Conservation (phyloP, 2,113 vertebrate genomes). For the Alethe diademata region DNA sequence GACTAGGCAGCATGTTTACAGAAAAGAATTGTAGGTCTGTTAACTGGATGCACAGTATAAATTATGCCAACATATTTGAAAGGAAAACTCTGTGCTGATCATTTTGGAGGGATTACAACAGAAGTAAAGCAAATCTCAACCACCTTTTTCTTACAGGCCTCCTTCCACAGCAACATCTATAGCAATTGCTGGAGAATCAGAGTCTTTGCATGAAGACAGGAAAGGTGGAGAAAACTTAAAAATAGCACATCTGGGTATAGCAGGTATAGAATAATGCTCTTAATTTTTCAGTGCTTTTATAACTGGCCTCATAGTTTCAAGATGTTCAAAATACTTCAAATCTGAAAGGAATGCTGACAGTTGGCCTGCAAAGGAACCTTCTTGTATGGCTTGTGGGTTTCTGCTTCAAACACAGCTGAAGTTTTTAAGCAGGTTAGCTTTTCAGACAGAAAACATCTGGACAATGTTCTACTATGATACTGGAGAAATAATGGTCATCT, state of each 20-base stretch:
- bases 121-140: background rate
- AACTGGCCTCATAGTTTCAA: background rate
- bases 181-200: slow-evolving; percentile 79
- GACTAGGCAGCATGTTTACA: background rate
- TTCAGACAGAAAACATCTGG: background rate
- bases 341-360: background rate
- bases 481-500: background rate
- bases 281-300: background rate
- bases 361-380: background rate
- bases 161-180: slow-evolving; percentile 90
- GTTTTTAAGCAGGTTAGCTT: background rate
- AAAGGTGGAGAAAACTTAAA: slow-evolving; percentile 85
- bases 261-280: slow-evolving; percentile 58
- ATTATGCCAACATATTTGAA: background rate
- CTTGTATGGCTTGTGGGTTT: background rate
- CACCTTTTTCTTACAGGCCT: slow-evolving; percentile 74
- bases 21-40: background rate
- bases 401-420: background rate
- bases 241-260: slow-evolving; percentile 70
- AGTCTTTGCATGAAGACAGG: slow-evolving; percentile 85
- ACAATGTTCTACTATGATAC: background rate
- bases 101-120: background rate
- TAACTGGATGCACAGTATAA: background rate
- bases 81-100: background rate
- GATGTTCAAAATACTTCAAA: background rate